Evolutionary conservation across 1,140 invertebrate genomes (phyloP), one percentile per base, ranked within the genome.

Genomic region (Heliothis subflexa): DNA sequence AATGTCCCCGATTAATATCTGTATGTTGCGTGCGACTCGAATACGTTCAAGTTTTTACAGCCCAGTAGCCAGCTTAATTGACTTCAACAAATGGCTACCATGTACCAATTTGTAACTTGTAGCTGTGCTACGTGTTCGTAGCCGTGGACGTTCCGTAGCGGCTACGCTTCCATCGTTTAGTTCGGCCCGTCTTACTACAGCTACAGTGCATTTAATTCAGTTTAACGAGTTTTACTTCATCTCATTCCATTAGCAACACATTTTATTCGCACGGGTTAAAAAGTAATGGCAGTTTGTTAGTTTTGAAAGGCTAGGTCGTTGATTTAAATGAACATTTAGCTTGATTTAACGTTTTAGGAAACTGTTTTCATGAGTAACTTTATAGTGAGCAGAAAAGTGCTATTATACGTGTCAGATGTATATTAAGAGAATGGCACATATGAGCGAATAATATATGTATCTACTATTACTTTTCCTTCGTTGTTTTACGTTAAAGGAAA

Each of bases 1-100:
- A 82, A 86, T 82, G 83, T 74, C 73, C 59, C 50, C 76, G 68
- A 86, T 87, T 87, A 82, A 83, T 85, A 86, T 85, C 68, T 50
- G 64, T 74, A 57, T 50, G 72, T 70, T 70, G 33, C 52, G 50
- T 78, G 68, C 52, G 50, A 28, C 68, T 71, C 68, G 68, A 71
- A 71, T 71, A 71, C 49, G 50, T 71, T 54, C 50, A 71, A 71
- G 28, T 74, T 70, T 61, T 74, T 74, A 74, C 55, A 73, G 71
- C 52, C 33, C 55, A 74, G 71, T 74, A 61, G 16, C 55, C 21
- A 18, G 21, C 55, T 78, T 71, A 78, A 78, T 71, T 61, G 68
- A 78, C 66, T 78, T 78, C 28, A 78, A 71, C 68, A 71, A 78
- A 78, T 71, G 52, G 66, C 25, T 12, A 33, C 18, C 76, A 49